These are phyloP conservation scores for Iselma pallidipennis DNA, from an alignment of 2,888 invertebrate genomes.

Conservation along the genomic window DNA sequence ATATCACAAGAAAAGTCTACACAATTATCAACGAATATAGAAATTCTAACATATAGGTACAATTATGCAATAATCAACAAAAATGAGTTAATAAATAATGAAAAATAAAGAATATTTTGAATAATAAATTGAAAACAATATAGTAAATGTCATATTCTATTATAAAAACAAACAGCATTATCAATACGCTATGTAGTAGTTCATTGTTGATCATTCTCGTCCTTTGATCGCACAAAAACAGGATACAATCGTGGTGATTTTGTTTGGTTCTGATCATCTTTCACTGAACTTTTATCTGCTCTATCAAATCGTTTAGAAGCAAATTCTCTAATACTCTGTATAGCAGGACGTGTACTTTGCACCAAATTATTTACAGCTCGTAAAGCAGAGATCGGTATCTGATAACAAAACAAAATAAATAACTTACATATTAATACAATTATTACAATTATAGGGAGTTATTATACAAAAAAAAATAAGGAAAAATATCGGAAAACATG, in stretches of 20 bases:
- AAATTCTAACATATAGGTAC: too few species aligned
- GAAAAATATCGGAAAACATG: not conserved
- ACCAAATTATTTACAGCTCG: conserved; percentile 51
- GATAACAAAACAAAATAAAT: conserved; percentile 31
- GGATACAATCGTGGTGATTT: conserved; percentile 24
- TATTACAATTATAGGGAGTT: too few species aligned
- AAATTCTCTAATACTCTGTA: conserved; percentile 38
- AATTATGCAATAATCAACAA: not conserved
- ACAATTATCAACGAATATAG: too few species aligned
- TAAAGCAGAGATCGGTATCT: conserved; percentile 53
- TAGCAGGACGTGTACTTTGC: conserved; percentile 48
- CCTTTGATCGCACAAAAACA: conserved; percentile 27
- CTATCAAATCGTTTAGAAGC: conserved; percentile 13
- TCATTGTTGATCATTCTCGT: conserved; percentile 15
- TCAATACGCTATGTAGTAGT: too few species aligned
- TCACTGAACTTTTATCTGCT: not conserved
- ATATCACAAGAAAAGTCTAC: too few species aligned
- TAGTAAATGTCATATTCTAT: too few species aligned
- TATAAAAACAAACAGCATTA: too few species aligned
- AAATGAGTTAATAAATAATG: not conserved
- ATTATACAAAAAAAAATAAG: too few species aligned
- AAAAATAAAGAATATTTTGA: too few species aligned
- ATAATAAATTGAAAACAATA: too few species aligned
- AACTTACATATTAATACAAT: not conserved
- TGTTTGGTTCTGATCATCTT: conserved; percentile 7